These are phyloP conservation scores for Noctua pronuba DNA, from an alignment of 2,888 invertebrate species.

Conservation along the genomic window DNA sequence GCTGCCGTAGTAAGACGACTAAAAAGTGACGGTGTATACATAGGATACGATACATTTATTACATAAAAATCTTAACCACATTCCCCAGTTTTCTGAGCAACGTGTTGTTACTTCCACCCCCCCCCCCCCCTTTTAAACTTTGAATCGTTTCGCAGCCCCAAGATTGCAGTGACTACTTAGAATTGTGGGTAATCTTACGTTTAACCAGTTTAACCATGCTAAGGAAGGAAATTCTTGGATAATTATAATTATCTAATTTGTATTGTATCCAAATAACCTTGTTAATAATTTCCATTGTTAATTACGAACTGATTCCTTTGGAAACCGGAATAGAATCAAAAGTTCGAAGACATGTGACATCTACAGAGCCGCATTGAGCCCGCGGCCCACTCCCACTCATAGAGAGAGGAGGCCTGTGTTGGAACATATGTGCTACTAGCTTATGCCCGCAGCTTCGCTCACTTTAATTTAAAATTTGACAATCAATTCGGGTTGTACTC, in stretches of 20 bases:
- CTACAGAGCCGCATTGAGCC: too few relatives aligned
- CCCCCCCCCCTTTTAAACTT: slow-evolving; percentile 47
- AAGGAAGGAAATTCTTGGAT: not conserved
- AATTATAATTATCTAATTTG: not conserved
- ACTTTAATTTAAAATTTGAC: too few relatives aligned
- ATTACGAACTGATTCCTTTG: too few relatives aligned
- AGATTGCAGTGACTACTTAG: slow-evolving; percentile 57
- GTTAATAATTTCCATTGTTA: not conserved
- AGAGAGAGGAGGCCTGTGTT: too few relatives aligned
- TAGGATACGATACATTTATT: not conserved
- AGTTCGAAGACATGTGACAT: too few relatives aligned
- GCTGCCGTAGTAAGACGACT: too few relatives aligned
- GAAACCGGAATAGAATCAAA: too few relatives aligned
- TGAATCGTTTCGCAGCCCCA: slow-evolving; percentile 39
- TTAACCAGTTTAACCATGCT: slow-evolving; percentile 3
- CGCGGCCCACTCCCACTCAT: too few relatives aligned
- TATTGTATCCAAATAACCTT: not conserved
- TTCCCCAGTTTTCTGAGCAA: slow-evolving; percentile 25
- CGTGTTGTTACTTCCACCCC: slow-evolving; percentile 23
- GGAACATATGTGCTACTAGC: too few relatives aligned
- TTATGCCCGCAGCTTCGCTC: too few relatives aligned
- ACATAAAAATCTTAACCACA: slow-evolving; percentile 28
- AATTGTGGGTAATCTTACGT: slow-evolving; percentile 40
- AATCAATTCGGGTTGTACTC: too few relatives aligned
- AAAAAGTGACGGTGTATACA: too few relatives aligned